phyloP scores from a whole-genome alignment of 1,140 invertebrate species.

The Drosophila ficusphila region DNA sequence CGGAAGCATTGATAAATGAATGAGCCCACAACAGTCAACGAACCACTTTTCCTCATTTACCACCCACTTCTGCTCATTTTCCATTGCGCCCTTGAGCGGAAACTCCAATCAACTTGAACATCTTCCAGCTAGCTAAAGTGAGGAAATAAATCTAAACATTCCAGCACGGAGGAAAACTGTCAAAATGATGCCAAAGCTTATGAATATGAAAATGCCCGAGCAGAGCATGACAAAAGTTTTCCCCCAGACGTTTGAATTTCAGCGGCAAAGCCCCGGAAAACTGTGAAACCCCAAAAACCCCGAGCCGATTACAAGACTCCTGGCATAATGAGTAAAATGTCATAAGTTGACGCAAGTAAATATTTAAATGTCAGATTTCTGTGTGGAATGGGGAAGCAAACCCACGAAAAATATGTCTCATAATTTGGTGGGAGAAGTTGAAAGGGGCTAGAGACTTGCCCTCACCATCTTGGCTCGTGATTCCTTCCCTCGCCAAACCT shows the following conservation, averaged over 20 bases:
- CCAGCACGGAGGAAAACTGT: conserved; percentile 61
- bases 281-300: conserved; percentile 6
- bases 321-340: conserved; percentile 79
- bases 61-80: neutral
- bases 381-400: conserved; percentile 35
- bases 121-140: conserved; percentile 44
- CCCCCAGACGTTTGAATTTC: conserved; percentile 6
- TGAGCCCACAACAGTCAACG: conserved; percentile 18
- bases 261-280: conserved; percentile 14
- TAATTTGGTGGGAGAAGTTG: conserved; percentile 49
- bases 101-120: conserved; percentile 58
- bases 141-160: conserved; percentile 80
- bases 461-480: neutral
- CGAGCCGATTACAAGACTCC: conserved; percentile 20
- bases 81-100: conserved; percentile 14
- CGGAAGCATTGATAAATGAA: conserved; percentile 81
- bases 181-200: conserved; percentile 79
- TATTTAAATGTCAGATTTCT: conserved; percentile 83
- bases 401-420: conserved; percentile 71
- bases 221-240: conserved; percentile 59
- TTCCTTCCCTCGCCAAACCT: neutral
- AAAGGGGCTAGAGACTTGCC: conserved; percentile 38
- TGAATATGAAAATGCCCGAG: conserved; percentile 66
- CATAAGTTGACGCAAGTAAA: conserved; percentile 83
- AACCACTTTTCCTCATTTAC: neutral